phyloP scores from a whole-genome alignment of 2,888 invertebrate genomes.

The Corythucha ciliata region DNA sequence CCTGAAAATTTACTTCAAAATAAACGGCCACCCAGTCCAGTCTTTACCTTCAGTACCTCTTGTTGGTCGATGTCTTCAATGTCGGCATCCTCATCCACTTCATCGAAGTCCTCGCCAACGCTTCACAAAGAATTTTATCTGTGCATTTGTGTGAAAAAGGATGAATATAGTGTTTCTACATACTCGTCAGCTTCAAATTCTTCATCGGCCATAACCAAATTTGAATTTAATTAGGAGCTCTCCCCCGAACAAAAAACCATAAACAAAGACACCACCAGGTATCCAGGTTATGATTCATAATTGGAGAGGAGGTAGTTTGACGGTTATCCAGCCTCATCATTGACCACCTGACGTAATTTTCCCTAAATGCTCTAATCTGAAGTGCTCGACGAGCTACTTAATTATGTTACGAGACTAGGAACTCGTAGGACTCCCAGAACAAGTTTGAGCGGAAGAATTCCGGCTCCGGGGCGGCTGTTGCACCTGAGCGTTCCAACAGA shows the following conservation, averaged over 20 bases:
- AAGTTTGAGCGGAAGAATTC: too few species aligned
- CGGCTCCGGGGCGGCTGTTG: too few species aligned
- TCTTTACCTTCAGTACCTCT: too few species aligned
- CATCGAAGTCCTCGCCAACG: slow-evolving; percentile 72
- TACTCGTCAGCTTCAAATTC: slow-evolving; percentile 77
- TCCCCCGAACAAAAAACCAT: not conserved
- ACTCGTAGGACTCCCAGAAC: too few species aligned
- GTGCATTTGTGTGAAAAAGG: too few species aligned
- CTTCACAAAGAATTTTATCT: slow-evolving; percentile 43
- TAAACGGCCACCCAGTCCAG: not conserved
- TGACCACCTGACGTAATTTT: too few species aligned
- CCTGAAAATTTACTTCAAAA: slow-evolving; percentile 40
- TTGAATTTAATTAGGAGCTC: not conserved
- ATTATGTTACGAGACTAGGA: too few species aligned
- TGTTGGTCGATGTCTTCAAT: slow-evolving; percentile 79
- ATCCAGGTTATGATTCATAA: not conserved
- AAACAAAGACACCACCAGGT: not conserved
- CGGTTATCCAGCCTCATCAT: too few species aligned
- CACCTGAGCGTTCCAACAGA: too few species aligned
- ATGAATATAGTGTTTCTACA: too few species aligned
- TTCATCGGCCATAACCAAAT: slow-evolving; percentile 64
- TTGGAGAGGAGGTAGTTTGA: not conserved
- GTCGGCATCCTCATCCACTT: slow-evolving; percentile 80
- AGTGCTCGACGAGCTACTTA: not conserved
- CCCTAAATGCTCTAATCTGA: too few species aligned